Evolutionary conservation across 2,797 vertebrate genomes (phyloP), one percentile per base, ranked within the genome.

Genomic region (Spinibarbus caldwelli): DNA sequence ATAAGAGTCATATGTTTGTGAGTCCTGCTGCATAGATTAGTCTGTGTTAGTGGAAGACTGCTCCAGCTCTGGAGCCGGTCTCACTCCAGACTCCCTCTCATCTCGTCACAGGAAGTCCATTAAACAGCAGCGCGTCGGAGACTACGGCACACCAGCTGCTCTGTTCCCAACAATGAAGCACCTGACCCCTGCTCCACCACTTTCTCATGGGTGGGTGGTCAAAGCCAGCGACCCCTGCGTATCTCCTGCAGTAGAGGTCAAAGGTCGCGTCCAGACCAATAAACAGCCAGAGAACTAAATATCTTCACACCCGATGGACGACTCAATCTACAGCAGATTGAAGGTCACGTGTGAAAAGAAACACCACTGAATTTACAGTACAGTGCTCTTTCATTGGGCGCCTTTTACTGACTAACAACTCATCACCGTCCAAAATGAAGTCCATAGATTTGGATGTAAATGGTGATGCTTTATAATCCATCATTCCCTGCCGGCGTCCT

Each of bases 271-370:
- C 49, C 72, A 54, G 72, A 62, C 85, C 83, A 86, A 92, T 93
- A 92, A 94, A 91, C 92, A 92, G 88, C 85, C 90, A 88, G 90
- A 89, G 66, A 82, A 86, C 88, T 85, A 90, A 93, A 93, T 92
- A 90, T 90, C 90, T 52, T 88, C 91, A 93, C 92, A 91, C 90
- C 15, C 4, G 87, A 89, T 86, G 47, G 92, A 91, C 89, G 91
- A 92, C 90, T 93, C 90, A 92, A 92, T 93, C 88, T 88, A 92
- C 21, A 47, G 31, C 78, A 82, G 85, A 85, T 29, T 67, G 78
- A 36, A 41, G 45, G 12, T n/a, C n/a, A 49, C 47, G 17, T 3
- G 71, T 7, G 41, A 83, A 19, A 57, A 17, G 21, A 57, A 54
- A 34, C 71, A 12, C 71, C 17, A 3, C 29, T 21, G 29, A 21